Evolutionary conservation across 2,888 invertebrate species (phyloP), one percentile per base, ranked within the genome.

Genomic region (Heliconius hortense): DNA sequence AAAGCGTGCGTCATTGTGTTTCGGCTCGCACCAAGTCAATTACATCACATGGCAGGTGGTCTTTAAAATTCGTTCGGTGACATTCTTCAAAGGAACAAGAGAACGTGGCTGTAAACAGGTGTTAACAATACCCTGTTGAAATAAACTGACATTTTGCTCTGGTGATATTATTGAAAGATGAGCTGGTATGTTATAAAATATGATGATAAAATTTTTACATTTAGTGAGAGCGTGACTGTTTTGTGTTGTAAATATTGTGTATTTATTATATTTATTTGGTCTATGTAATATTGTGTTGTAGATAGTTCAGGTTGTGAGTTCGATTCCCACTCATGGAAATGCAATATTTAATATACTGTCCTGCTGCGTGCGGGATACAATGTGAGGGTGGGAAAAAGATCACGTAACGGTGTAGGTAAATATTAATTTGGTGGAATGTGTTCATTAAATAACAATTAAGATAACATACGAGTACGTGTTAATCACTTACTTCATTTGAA

Each of bases 41-140:
- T 86, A 80, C 81, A 83, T 84, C 87, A 88, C 79, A 4, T 21
- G 77, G 78, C 89, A 90, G 89, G 88, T 90, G 90, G 81, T 75
- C 70, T 77, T 63, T 72, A 76, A 53, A 68, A 78, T 72, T 76
- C 39, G 80, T 79, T 81, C 80, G 79, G 28, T 72, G 66, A 67
- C 69, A 69, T 72, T 72, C 67, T 72, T 79, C 79, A 72, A 66
- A 62, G 66, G 81, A 81, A 79, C 73, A 74, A 69, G 70, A 78
- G 69, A 76, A 83, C 83, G 84, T 82, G 84, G 82, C 83, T 82
- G 79, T 85, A 84, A 86, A 77, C 86, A 86, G 86, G 85, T 87
- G 88, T 81, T 83, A 87, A 86, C 85, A 85, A 86, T 86, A 80
- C 77, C 82, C 76, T 62, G 82, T 77, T 82, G 87, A 88, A 82